Evolutionary conservation across 2,797 vertebrate genomes (phyloP).

Genomic region (Austrolebias charrua): DNA sequence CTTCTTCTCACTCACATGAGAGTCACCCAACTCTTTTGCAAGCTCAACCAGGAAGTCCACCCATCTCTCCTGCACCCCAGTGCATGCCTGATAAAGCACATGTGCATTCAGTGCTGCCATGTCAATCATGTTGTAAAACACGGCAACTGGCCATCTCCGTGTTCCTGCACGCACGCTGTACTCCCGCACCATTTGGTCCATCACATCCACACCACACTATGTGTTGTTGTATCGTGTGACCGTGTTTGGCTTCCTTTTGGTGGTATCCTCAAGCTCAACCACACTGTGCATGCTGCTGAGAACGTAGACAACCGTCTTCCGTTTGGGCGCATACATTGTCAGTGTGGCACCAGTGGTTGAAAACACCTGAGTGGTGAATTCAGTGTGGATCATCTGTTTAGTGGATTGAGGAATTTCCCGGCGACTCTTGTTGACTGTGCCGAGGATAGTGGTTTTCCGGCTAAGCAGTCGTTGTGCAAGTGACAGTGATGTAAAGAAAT

Average conservation of each 20-base stretch:
- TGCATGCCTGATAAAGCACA: too few relatives aligned
- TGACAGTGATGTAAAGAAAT: slow-evolving; percentile 10
- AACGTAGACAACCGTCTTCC: not conserved
- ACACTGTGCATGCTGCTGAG: slow-evolving; percentile 2
- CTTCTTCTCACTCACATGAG: not conserved
- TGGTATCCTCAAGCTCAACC: not conserved
- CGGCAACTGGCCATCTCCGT: too few relatives aligned
- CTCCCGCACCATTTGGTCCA: slow-evolving; percentile 5
- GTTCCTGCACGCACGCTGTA: not conserved
- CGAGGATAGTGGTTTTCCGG: not conserved
- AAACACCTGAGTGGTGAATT: slow-evolving; percentile 9
- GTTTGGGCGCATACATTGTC: slow-evolving; percentile 3
- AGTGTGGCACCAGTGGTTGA: slow-evolving; percentile 1
- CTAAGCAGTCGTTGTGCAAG: not conserved
- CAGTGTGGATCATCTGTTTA: not conserved
- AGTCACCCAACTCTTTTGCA: not conserved
- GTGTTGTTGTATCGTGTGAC: not conserved
- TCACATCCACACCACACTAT: slow-evolving; percentile 1
- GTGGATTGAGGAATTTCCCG: not conserved
- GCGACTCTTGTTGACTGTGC: not conserved
- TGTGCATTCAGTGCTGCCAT: too few relatives aligned
- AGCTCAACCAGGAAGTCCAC: slow-evolving; percentile 1
- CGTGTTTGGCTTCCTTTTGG: slow-evolving; percentile 1
- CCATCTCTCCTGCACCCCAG: too few relatives aligned
- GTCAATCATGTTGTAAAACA: too few relatives aligned